Base-by-base conservation (phyloP, 2,797 vertebrate species). In the Eupleurogrammus muticus region DNA sequence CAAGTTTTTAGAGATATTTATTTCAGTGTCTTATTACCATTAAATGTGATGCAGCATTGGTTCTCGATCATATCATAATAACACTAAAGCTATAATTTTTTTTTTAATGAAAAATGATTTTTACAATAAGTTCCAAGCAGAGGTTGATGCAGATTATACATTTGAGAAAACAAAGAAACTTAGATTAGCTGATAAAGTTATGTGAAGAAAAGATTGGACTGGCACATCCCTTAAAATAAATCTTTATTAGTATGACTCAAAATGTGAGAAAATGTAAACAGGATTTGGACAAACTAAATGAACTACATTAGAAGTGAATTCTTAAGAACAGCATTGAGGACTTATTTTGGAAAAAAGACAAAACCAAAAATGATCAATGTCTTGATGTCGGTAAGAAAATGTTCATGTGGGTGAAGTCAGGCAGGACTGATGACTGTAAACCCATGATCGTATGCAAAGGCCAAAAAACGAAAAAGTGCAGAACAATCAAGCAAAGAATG, bases 401-500 rank as follows among this genome's bases (percentile, higher is more conserved):
- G n/a, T n/a, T n/a, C n/a, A n/a, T 28, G 28, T 28, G 3, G 65
- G 53, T 48, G 19, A 67, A 32, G 24, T 64, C 4, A 5, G 52
- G 5, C 28, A 2, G 20, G 28, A 67, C 47, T 32, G 36, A 59
- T 28, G 60, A 51, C n/a, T 51, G 35, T 13, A 46, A 36, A 56
- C 9, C 9, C 24, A 51, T 1, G 5, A 44, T 42, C 1, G 38
- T 1, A 14, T 38, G 38, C 38, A 42, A 5, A 5, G 20, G 32
- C 34, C 28, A 28, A 3, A 28, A 28, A 28, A 28, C 0, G 10
- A 23, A 73, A 63, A 64, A 70, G 47, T 24, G 49, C 28, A 70
- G 58, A 28, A 52, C 6, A 59, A 47, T 59, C 0, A 0, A 53
- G 63, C 34, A 42, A 34, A 28, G 71, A 63, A 64, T 46, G 75